A percentile compares a stretch with the other conserved stretches of the same genome.
Evolutionary conservation across 2,113 vertebrate species (phyloP).

Genomic region (crab-eating macaque (Macaca fascicularis)): DNA sequence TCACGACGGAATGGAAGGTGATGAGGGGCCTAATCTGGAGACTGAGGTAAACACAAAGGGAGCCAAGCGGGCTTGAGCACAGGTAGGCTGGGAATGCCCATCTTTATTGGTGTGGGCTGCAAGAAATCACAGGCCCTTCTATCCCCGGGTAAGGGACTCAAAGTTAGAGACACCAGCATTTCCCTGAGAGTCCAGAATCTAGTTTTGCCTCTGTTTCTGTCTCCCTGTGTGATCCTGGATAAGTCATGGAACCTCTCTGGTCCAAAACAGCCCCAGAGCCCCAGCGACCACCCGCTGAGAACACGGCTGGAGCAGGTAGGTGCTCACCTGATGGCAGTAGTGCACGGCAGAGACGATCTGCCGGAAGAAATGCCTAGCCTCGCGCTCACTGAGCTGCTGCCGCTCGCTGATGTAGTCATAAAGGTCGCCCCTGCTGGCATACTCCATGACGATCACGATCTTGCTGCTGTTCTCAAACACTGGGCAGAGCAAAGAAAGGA

Average conservation of each 20-base stretch:
- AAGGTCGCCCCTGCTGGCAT: conserved; percentile 94
- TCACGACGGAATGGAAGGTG: not conserved
- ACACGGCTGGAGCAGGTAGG: accelerated
- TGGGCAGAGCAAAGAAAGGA: conserved; percentile 43
- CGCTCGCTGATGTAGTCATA: conserved; percentile 95
- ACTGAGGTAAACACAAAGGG: not conserved
- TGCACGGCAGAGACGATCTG: conserved; percentile 96
- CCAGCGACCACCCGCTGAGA: not conserved
- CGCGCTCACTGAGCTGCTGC: conserved; percentile 88
- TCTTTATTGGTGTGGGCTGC: accelerated
- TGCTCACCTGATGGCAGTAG: conserved; percentile 94
- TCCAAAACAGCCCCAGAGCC: not conserved
- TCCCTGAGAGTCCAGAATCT: not conserved
- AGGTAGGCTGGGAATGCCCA: not conserved
- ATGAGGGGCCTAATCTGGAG: not conserved
- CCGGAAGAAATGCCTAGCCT: conserved; percentile 94
- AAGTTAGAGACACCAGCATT: not conserved
- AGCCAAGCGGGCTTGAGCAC: not conserved
- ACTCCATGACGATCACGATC: conserved; percentile 99
- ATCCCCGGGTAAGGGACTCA: not conserved
- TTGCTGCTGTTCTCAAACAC: conserved; percentile 98
- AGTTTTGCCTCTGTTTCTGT: not conserved
- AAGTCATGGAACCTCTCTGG: not conserved
- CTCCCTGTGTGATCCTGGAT: not conserved
- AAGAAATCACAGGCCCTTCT: not conserved